Evolutionary conservation across 1,140 invertebrate genomes (phyloP), one percentile per base, ranked within the genome.

Genomic region (Temnothorax curvispinosus): DNA sequence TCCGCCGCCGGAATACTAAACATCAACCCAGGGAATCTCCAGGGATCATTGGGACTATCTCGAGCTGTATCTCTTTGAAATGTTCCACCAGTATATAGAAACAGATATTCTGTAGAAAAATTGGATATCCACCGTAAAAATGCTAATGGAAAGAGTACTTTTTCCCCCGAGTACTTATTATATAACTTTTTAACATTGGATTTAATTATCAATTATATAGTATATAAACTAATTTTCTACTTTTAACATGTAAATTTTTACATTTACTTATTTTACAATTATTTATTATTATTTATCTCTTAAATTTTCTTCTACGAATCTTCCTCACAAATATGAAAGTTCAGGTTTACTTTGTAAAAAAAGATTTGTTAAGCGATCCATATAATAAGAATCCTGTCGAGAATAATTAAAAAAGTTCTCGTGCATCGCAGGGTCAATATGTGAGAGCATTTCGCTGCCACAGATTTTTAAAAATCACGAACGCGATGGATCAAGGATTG

Each of bases 401-500:
- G 11, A 67, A 47, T 35, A 86, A 69, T 38, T 0, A 11, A 67
- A 56, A 27, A 54, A 44, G 4, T 38, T 50, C 52, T 21, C 11
- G 11, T 44, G 4, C 9, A 64, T 56, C 0, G 11, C 9, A 56
- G n/a, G 6, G 6, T 47, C 8, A 27, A 81, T 7, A 27, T 35
- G 13, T 13, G 9, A 18, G 18, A 13, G 32, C 50, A 81, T 85
- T 76, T 88, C 76, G 74, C 54, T 62, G 21, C 11, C 15, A 32
- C 35, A 32, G 52, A 62, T 90, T 85, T 64, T 41, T 13, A 41
- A 78, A 75, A 84, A 15, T 52, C 21, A 18, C n/a, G 62, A 86
- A 88, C 13, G 71, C 18, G 35, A 82, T 58, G 47, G 13, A 58
- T 69, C 8, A 41, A 4, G 13, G 8, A 27, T 27, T 27, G 64